Percentiles rank a stretch among this genome's conserved stretches.
phyloP scores from a whole-genome alignment of 2,888 invertebrate species.

The Minunthozetes semirufus region DNA sequence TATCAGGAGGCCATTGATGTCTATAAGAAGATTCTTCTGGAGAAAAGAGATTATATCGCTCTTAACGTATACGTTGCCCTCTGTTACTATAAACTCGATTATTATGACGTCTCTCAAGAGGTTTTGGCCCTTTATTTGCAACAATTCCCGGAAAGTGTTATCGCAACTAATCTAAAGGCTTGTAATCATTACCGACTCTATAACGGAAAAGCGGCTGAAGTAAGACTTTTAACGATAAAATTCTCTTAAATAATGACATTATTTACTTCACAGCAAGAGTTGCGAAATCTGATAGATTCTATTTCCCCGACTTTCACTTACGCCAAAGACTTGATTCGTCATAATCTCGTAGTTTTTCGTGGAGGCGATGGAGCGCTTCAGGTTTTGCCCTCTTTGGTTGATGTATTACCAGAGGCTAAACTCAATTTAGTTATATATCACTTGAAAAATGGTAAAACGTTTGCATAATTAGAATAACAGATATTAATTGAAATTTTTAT shows the following conservation, averaged over 20 bases:
- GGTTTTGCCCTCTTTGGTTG: slow-evolving; percentile 80
- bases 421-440: slow-evolving; percentile 92
- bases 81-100: slow-evolving; percentile 97
- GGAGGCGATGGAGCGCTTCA: slow-evolving; percentile 90
- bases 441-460: slow-evolving; percentile 64
- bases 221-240: slow-evolving; percentile 43
- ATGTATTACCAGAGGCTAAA: slow-evolving; percentile 92
- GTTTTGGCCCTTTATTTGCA: slow-evolving; percentile 88
- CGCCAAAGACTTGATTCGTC: slow-evolving; percentile 84
- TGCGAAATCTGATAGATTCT: slow-evolving; percentile 68
- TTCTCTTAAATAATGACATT: too few species aligned
- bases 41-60: slow-evolving; percentile 77
- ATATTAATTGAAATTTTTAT: background rate
- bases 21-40: slow-evolving; percentile 83
- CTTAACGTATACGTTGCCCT: slow-evolving; percentile 93
- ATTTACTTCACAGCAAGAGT: slow-evolving; percentile 57
- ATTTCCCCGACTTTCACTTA: slow-evolving; percentile 62
- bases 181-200: slow-evolving; percentile 77
- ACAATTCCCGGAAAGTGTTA: slow-evolving; percentile 83
- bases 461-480: background rate
- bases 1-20: slow-evolving; percentile 98
- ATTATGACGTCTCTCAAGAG: slow-evolving; percentile 76
- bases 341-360: slow-evolving; percentile 89
- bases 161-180: slow-evolving; percentile 86
- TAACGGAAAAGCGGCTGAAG: slow-evolving; percentile 87